Evolutionary conservation across 2,888 invertebrate genomes (phyloP).

Genomic region (Dilophus febrilis): DNA sequence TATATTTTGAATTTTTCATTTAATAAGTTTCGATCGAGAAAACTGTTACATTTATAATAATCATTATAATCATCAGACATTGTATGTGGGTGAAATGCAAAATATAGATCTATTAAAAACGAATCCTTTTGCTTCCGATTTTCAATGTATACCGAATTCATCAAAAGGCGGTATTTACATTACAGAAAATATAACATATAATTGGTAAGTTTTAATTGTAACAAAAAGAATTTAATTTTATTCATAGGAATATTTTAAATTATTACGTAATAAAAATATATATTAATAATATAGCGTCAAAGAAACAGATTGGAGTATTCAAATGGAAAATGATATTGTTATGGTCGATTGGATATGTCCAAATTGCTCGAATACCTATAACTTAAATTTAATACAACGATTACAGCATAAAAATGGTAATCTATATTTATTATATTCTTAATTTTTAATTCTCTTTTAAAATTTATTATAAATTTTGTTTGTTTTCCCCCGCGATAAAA

Average conservation of each 20-base stretch:
- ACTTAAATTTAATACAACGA: conserved; percentile 49
- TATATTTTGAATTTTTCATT: not conserved
- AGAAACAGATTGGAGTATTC: conserved; percentile 50
- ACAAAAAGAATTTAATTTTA: too few relatives aligned
- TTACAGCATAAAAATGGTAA: conserved; percentile 44
- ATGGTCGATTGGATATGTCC: conserved; percentile 55
- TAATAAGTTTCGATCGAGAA: not conserved
- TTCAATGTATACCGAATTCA: conserved; percentile 39
- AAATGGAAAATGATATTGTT: conserved; percentile 39
- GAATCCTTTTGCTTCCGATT: conserved; percentile 58
- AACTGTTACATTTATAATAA: not conserved
- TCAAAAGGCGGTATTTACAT: conserved; percentile 70
- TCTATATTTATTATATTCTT: too few relatives aligned
- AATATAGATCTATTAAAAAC: conserved; percentile 26
- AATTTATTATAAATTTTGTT: too few relatives aligned
- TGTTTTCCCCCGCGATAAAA: too few relatives aligned
- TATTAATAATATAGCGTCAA: conserved; percentile 34
- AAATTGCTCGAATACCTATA: conserved; percentile 44
- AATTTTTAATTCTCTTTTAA: too few relatives aligned
- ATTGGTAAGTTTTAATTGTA: conserved; percentile 41
- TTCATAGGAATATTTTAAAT: too few relatives aligned
- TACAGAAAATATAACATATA: conserved; percentile 66
- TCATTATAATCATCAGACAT: too few relatives aligned
- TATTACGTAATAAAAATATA: conserved; percentile 1
- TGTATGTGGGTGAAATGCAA: conserved; percentile 9